phyloP scores from a whole-genome alignment of 2,888 invertebrate species.

The Tolmerus cingulatus region DNA sequence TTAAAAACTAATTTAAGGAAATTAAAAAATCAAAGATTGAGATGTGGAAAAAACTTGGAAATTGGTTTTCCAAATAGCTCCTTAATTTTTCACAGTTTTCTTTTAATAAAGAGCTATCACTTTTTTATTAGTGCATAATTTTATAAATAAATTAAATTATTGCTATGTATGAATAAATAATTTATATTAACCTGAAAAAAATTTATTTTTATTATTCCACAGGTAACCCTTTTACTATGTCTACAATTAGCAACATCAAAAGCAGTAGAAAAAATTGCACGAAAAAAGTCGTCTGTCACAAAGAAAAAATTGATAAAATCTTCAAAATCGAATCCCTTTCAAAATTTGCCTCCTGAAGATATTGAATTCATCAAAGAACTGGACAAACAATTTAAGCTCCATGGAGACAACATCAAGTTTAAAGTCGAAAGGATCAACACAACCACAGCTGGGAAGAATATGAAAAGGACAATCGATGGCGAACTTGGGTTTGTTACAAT shows the following conservation, averaged over 20 bases:
- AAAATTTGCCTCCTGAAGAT: conserved; percentile 59
- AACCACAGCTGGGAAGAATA: conserved; percentile 56
- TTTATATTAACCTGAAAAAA: not conserved
- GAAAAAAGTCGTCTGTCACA: conserved; percentile 58
- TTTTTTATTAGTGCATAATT: no score
- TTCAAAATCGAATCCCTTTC: conserved; percentile 56
- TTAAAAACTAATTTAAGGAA: no score
- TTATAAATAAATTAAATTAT: not conserved
- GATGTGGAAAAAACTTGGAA: no score
- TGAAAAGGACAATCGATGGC: conserved; percentile 76
- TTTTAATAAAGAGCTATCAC: no score
- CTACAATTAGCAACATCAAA: conserved; percentile 45
- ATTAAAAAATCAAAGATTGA: no score
- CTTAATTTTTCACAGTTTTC: no score
- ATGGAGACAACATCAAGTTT: conserved; percentile 62
- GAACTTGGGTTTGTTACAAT: conserved; percentile 68
- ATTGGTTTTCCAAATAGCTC: no score
- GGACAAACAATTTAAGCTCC: conserved; percentile 62
- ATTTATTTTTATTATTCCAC: not conserved
- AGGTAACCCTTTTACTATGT: not conserved
- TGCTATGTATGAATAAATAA: not conserved
- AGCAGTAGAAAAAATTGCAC: conserved; percentile 52
- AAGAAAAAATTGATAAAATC: conserved; percentile 58
- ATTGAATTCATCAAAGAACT: conserved; percentile 61
- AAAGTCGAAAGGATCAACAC: conserved; percentile 60